Conservation (phyloP, 2,113 vertebrate genomes). For the Herpailurus yagouaroundi region DNA sequence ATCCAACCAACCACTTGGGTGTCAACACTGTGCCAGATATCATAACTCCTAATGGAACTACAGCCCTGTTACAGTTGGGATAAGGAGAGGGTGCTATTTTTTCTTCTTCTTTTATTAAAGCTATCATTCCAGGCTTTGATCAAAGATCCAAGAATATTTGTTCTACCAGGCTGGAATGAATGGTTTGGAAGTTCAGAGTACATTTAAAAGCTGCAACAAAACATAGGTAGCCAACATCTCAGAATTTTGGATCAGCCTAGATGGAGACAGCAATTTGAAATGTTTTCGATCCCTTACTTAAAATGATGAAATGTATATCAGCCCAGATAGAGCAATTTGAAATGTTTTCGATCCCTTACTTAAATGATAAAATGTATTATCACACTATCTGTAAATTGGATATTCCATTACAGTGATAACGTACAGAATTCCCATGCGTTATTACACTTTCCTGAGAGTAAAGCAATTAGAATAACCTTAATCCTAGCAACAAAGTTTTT, state of each 20-base stretch:
- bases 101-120: slow-evolving; percentile 84
- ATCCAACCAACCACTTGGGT: slow-evolving; percentile 67
- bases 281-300: slow-evolving; percentile 90
- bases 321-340: slow-evolving; percentile 86
- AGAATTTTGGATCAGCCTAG: slow-evolving; percentile 85
- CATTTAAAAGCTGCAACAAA: slow-evolving; percentile 82
- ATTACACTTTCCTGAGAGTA: slow-evolving; percentile 97
- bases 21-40: slow-evolving; percentile 69
- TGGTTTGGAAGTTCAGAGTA: slow-evolving; percentile 86
- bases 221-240: slow-evolving; percentile 88
- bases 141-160: slow-evolving; percentile 87
- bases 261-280: slow-evolving; percentile 90
- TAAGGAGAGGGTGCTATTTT: slow-evolving; percentile 77
- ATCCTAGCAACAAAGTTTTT: slow-evolving; percentile 94
- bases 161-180: slow-evolving; percentile 91
- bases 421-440: slow-evolving; percentile 94
- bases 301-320: slow-evolving; percentile 87
- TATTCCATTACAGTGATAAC: slow-evolving; percentile 93
- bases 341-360: slow-evolving; percentile 91
- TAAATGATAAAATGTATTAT: slow-evolving; percentile 88
- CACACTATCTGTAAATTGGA: slow-evolving; percentile 90
- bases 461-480: slow-evolving; percentile 95
- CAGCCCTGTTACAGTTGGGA: slow-evolving; percentile 76
- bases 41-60: slow-evolving; percentile 82
- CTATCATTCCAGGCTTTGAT: slow-evolving; percentile 87